Evolutionary conservation across 1,140 invertebrate species (phyloP).

Genomic region (Cotesia typhae): DNA sequence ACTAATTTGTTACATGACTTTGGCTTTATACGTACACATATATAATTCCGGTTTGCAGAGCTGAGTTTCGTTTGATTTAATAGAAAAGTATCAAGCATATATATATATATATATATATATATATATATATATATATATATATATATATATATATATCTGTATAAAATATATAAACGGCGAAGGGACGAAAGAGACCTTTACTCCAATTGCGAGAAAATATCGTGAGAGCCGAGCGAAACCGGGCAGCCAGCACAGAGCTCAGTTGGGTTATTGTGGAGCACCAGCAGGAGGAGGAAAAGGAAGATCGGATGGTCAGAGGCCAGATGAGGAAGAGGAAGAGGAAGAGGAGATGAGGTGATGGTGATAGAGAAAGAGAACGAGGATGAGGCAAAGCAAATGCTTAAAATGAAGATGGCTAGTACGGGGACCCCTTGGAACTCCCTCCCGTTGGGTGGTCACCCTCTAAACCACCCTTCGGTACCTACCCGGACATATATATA

Average conservation of each 20-base stretch:
- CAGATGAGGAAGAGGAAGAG: slow-evolving; percentile 35
- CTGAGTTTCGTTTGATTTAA: too few relatives aligned
- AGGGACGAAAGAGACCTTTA: slow-evolving; percentile 29
- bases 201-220: slow-evolving; percentile 61
- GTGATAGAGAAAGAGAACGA: slow-evolving; percentile 40
- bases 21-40: too few relatives aligned
- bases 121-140: not conserved
- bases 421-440: slow-evolving; percentile 42
- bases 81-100: too few relatives aligned
- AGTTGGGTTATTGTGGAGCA: slow-evolving; percentile 65
- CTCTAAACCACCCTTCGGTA: slow-evolving; percentile 33
- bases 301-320: too few relatives aligned
- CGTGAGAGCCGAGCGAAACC: slow-evolving; percentile 58
- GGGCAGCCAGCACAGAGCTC: slow-evolving; percentile 60
- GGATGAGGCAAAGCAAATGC: slow-evolving; percentile 47
- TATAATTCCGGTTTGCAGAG: too few relatives aligned
- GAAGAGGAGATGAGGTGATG: slow-evolving; percentile 37
- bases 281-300: slow-evolving; percentile 49
- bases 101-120: slow-evolving; percentile 6
- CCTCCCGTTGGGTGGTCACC: slow-evolving; percentile 21
- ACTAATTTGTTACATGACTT: too few relatives aligned
- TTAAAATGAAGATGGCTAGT: slow-evolving; percentile 63
- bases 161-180: slow-evolving; percentile 21
- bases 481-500: slow-evolving; percentile 32
- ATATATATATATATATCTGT: slow-evolving; percentile 2